Conservation (phyloP, 2,888 invertebrate genomes). For the Rhagophthalmus giganteus region DNA sequence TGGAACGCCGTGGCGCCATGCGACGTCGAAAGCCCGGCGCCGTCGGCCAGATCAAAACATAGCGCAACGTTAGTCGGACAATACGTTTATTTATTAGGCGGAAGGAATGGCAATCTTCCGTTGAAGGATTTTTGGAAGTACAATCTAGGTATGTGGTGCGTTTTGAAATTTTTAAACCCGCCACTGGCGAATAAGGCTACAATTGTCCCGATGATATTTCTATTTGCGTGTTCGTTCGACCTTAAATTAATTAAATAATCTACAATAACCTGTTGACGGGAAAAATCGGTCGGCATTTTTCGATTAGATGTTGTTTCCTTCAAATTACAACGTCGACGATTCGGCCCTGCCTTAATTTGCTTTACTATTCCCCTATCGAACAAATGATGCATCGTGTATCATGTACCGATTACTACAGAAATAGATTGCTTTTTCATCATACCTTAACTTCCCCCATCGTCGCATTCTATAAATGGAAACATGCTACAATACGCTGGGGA, state of each 20-base stretch:
- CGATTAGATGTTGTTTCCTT: constrained; percentile 19
- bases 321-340: constrained; percentile 11
- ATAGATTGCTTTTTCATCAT: constrained; percentile 28
- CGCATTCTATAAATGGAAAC: constrained; percentile 5
- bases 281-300: too few relatives aligned
- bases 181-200: too few relatives aligned
- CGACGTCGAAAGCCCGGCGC: constrained; percentile 60
- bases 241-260: too few relatives aligned
- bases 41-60: constrained; percentile 79
- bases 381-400: constrained; percentile 28
- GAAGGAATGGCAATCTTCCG: constrained; percentile 80
- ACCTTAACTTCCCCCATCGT: constrained; percentile 14
- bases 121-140: constrained; percentile 86
- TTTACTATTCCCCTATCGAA: constrained; percentile 9
- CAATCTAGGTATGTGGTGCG: constrained; percentile 62
- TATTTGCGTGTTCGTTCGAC: too few relatives aligned
- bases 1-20: constrained; percentile 64
- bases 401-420: constrained; percentile 26
- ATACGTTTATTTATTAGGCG: constrained; percentile 80
- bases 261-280: too few relatives aligned
- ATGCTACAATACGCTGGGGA: background rate
- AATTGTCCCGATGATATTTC: too few relatives aligned
- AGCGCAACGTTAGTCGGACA: constrained; percentile 77
- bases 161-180: background rate
- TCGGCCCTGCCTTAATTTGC: constrained; percentile 14